phyloP scores from a whole-genome alignment of 2,888 invertebrate genomes.

The Aphodius granarius region DNA sequence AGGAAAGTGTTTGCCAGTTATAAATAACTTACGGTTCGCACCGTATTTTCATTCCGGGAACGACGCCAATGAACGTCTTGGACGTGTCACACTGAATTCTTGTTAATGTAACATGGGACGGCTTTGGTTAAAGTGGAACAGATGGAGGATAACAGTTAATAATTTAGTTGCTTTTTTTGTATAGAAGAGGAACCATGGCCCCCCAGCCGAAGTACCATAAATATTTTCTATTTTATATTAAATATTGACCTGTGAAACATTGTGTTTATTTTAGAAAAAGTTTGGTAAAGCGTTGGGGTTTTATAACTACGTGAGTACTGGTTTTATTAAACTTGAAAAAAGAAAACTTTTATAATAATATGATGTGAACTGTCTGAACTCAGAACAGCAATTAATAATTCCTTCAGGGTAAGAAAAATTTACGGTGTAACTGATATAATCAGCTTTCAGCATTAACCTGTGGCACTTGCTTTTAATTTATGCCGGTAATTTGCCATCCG shows the following conservation, averaged over 20 bases:
- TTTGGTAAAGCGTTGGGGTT: neutral
- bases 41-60: neutral
- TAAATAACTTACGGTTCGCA: neutral
- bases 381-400: neutral
- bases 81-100: neutral
- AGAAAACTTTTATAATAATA: neutral
- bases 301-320: neutral
- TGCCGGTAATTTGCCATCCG: constrained; percentile 4
- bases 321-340: too few species aligned
- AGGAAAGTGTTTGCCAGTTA: neutral
- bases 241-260: neutral
- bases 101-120: neutral
- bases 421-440: neutral
- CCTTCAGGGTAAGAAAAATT: constrained; percentile 1
- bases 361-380: neutral
- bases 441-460: constrained; percentile 14
- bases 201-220: neutral
- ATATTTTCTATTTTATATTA: neutral
- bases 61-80: neutral
- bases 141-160: neutral
- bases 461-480: constrained; percentile 10
- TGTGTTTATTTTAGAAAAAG: neutral
- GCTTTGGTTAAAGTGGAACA: neutral
- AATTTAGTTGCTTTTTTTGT: neutral
- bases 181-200: neutral